These are phyloP conservation scores for Dasysyrphus tricinctus DNA, from an alignment of 2,888 invertebrate species.

Conservation along the genomic window DNA sequence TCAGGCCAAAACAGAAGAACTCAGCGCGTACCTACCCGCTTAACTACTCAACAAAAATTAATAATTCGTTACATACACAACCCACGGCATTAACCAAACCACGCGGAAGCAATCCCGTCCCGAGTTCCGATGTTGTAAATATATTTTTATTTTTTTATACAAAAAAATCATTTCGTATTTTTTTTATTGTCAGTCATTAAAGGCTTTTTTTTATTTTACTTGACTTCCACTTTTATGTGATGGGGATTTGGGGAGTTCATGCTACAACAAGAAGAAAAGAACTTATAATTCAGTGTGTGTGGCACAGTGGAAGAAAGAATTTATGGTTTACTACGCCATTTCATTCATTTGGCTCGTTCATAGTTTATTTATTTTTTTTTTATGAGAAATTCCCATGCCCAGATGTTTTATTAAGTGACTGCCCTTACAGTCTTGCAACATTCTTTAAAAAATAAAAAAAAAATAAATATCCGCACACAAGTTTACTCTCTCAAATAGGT, in stretches of 20 bases:
- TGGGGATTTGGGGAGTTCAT: slow-evolving; percentile 1
- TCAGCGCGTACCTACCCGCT: slow-evolving; percentile 8
- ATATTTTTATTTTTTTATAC: background rate
- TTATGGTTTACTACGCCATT: slow-evolving; percentile 58
- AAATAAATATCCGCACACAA: slow-evolving; percentile 3
- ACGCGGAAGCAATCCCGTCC: slow-evolving; percentile 51
- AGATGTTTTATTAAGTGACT: slow-evolving; percentile 58
- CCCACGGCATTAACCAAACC: slow-evolving; percentile 9
- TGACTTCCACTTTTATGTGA: slow-evolving; percentile 16
- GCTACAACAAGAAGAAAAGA: background rate
- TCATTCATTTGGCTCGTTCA: slow-evolving; percentile 32
- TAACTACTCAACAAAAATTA: slow-evolving; percentile 12
- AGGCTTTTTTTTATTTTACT: slow-evolving; percentile 53
- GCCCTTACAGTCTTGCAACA: slow-evolving; percentile 33
- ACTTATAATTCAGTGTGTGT: slow-evolving; percentile 30
- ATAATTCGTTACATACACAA: slow-evolving; percentile 25
- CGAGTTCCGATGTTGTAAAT: slow-evolving; percentile 49
- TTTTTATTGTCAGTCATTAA: slow-evolving; percentile 56
- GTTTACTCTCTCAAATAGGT: background rate
- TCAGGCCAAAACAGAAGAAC: slow-evolving; percentile 6
- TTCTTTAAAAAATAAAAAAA: slow-evolving; percentile 33
- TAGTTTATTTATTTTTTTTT: slow-evolving; percentile 25
- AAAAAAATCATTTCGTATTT: slow-evolving; percentile 10
- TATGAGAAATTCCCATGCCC: slow-evolving; percentile 54
- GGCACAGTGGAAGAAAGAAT: slow-evolving; percentile 40